These are phyloP conservation scores for Dromaius novaehollandiae DNA, from an alignment of 2,113 vertebrate species.

Conservation along the genomic window DNA sequence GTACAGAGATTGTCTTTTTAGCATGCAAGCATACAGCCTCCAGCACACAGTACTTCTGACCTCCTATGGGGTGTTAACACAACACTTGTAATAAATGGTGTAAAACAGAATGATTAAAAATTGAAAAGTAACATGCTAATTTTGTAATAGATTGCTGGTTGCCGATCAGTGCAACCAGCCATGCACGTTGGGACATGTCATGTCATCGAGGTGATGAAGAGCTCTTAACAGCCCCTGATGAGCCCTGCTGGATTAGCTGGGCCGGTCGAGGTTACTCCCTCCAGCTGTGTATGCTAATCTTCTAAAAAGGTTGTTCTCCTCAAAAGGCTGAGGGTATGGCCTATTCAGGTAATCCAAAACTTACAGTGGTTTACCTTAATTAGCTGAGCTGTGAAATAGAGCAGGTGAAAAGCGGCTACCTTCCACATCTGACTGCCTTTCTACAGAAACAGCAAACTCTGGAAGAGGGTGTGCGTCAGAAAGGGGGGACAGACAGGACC, in stretches of 20 bases:
- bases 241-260: too few relatives aligned
- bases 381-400: neutral
- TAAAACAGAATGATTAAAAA: fast-evolving
- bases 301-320: neutral
- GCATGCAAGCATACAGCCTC: fast-evolving
- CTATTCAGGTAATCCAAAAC: neutral
- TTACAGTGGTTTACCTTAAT: fast-evolving
- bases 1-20: neutral
- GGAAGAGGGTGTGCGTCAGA: neutral
- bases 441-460: fast-evolving
- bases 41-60: neutral
- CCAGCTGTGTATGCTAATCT: neutral
- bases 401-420: fast-evolving
- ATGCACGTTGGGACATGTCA: fast-evolving
- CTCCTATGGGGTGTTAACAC: fast-evolving
- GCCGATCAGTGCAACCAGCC: fast-evolving
- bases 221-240: fast-evolving
- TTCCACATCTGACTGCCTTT: fast-evolving
- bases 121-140: fast-evolving
- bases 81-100: fast-evolving
- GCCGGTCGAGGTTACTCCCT: neutral
- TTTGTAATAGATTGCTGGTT: neutral
- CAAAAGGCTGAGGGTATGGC: fast-evolving
- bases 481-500: neutral
- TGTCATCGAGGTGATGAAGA: neutral